These are phyloP conservation scores for Pseudochirops corinnae DNA, from an alignment of 2,797 vertebrate genomes.

Conservation along the genomic window DNA sequence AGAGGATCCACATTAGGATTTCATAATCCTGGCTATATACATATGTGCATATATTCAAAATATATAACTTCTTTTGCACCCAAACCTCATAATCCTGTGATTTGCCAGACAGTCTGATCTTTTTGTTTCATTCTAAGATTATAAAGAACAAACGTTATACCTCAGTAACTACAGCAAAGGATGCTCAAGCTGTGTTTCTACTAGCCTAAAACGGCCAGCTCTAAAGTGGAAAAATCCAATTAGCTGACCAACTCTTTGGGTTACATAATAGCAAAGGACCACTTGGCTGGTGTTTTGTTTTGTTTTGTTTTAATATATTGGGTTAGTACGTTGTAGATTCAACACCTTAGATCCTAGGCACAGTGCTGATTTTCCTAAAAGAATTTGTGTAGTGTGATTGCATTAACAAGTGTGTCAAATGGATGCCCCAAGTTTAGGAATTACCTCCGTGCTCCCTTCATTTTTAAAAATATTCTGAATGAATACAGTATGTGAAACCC, in stretches of 20 bases:
- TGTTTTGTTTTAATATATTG: neutral
- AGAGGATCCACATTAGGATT: constrained; percentile 40
- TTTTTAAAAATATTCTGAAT: neutral
- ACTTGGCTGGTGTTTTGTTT: neutral
- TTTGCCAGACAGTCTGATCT: neutral
- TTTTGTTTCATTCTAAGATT: neutral
- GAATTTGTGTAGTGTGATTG: neutral
- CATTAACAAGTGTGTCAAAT: neutral
- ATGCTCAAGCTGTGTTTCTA: neutral
- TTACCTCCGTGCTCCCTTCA: neutral
- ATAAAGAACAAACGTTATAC: neutral
- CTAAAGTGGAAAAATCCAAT: neutral
- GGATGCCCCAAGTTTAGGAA: neutral
- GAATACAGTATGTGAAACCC: neutral
- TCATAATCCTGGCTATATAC: neutral
- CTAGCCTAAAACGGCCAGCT: neutral
- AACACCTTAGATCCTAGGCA: neutral
- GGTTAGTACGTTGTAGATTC: neutral
- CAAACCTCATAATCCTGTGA: neutral
- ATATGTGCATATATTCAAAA: neutral
- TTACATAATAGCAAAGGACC: neutral
- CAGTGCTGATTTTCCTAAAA: neutral
- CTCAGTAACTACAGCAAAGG: neutral
- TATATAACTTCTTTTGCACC: neutral
- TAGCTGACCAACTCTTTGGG: neutral